phyloP scores from a whole-genome alignment of 1,140 invertebrate species.

The Calliopsis andreniformis region DNA sequence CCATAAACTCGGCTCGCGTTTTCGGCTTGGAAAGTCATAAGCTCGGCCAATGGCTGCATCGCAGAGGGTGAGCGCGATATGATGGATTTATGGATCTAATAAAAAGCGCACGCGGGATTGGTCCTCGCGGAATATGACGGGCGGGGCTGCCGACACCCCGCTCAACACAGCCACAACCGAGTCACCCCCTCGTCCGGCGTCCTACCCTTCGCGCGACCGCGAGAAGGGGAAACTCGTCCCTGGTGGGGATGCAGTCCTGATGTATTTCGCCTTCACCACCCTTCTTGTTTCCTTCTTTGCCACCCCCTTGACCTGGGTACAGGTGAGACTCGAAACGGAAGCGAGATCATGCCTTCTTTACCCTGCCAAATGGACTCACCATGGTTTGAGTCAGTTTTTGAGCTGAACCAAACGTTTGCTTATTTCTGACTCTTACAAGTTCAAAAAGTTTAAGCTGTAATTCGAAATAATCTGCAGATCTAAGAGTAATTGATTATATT shows the following conservation, averaged over 20 bases:
- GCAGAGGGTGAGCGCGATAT: slow-evolving; percentile 72
- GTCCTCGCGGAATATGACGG: slow-evolving; percentile 81
- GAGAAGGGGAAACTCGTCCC: slow-evolving; percentile 61
- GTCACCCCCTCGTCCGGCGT: slow-evolving; percentile 61
- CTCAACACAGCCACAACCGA: slow-evolving; percentile 76
- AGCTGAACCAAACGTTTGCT: not conserved
- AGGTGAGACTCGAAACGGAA: slow-evolving; percentile 51
- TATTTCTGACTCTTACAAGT: too few relatives aligned
- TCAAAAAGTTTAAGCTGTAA: too few relatives aligned
- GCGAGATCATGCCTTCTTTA: slow-evolving; percentile 47
- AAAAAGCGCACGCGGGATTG: slow-evolving; percentile 80
- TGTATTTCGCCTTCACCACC: slow-evolving; percentile 67
- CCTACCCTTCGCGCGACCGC: slow-evolving; percentile 57
- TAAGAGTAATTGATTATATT: too few relatives aligned
- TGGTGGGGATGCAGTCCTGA: slow-evolving; percentile 70
- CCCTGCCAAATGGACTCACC: slow-evolving; percentile 42
- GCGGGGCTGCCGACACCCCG: slow-evolving; percentile 77
- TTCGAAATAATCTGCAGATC: too few relatives aligned
- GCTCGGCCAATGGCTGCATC: slow-evolving; percentile 73
- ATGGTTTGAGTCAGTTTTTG: slow-evolving; percentile 50
- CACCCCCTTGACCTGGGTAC: slow-evolving; percentile 21
- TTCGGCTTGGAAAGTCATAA: slow-evolving; percentile 51
- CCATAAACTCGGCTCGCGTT: slow-evolving; percentile 50
- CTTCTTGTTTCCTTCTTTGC: slow-evolving; percentile 40
- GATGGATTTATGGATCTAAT: slow-evolving; percentile 84